Conservation (phyloP, 2,888 invertebrate species). For the Melikaiella ostensackeni region DNA sequence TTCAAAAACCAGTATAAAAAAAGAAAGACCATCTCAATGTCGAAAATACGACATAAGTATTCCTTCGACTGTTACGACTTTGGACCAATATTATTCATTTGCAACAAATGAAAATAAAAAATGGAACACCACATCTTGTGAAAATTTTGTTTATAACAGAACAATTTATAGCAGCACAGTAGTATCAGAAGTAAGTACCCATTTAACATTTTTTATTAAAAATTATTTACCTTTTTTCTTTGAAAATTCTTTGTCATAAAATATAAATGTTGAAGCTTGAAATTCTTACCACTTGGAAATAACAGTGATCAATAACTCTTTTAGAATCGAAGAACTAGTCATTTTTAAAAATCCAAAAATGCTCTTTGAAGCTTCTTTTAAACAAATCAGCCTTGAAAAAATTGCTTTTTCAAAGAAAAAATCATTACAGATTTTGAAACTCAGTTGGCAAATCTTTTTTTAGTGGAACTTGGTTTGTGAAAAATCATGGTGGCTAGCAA, state of each 20-base stretch:
- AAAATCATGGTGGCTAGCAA: constrained; percentile 81
- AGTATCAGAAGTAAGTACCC: constrained; percentile 81
- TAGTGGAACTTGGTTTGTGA: constrained; percentile 85
- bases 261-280: too few relatives aligned
- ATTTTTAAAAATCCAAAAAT: too few relatives aligned
- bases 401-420: too few relatives aligned
- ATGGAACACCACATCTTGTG: constrained; percentile 74
- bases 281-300: too few relatives aligned
- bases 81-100: constrained; percentile 31
- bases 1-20: constrained; percentile 60
- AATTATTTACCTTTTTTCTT: too few relatives aligned
- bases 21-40: constrained; percentile 80
- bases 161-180: constrained; percentile 81
- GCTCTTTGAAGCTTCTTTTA: too few relatives aligned
- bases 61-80: constrained; percentile 35
- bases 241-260: too few relatives aligned
- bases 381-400: too few relatives aligned
- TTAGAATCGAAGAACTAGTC: too few relatives aligned
- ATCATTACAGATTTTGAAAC: too few relatives aligned
- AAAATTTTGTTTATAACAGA: constrained; percentile 81
- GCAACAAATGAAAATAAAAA: constrained; percentile 40
- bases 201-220: too few relatives aligned
- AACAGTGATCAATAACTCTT: too few relatives aligned
- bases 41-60: constrained; percentile 66
- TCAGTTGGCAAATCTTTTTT: constrained; percentile 65